phyloP scores from a whole-genome alignment of 2,797 vertebrate genomes.

The Perodicticus potto region DNA sequence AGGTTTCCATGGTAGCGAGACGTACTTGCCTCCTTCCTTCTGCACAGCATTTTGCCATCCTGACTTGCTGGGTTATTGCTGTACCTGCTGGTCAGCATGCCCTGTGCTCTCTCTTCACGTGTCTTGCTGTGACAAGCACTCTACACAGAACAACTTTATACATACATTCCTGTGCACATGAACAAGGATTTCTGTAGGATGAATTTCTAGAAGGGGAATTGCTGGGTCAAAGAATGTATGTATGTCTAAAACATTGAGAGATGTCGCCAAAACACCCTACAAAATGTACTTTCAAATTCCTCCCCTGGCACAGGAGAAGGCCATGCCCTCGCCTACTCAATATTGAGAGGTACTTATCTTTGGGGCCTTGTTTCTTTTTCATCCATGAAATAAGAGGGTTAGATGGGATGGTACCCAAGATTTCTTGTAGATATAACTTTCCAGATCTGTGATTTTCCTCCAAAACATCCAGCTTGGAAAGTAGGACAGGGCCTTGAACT shows the following conservation, averaged over 20 bases:
- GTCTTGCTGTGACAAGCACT: neutral
- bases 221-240: neutral
- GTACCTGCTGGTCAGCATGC: neutral
- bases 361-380: neutral
- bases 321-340: neutral
- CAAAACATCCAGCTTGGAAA: neutral
- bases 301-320: neutral
- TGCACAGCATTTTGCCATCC: neutral
- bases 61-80: neutral
- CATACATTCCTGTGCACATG: neutral
- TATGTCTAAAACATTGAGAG: neutral
- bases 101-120: neutral
- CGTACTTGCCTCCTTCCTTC: neutral
- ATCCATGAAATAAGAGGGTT: neutral
- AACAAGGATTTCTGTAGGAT: neutral
- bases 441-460: neutral
- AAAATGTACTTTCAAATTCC: neutral
- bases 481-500: neutral
- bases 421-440: neutral
- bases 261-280: neutral
- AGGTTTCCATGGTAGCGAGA: neutral
- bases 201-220: neutral
- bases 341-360: neutral
- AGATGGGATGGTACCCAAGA: neutral
- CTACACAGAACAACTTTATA: rapidly evolving